These are phyloP conservation scores for Diglossa cyanea DNA, from an alignment of 2,797 vertebrate species.

Conservation along the genomic window DNA sequence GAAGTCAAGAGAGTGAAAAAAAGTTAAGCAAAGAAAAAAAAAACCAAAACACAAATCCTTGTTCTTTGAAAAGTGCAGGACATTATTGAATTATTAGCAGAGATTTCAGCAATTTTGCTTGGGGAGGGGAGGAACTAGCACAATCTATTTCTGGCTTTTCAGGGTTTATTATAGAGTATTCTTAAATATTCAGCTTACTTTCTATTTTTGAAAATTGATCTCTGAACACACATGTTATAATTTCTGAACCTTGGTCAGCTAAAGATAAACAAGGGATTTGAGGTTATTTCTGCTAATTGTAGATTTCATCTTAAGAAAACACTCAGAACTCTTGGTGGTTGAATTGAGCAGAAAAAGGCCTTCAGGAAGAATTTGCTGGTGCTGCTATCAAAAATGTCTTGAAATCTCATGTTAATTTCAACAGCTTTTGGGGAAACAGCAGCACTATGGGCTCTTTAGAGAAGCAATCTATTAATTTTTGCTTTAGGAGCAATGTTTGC, in stretches of 20 bases:
- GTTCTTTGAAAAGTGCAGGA: neutral
- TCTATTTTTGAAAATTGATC: neutral
- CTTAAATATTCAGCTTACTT: neutral
- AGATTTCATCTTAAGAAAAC: neutral
- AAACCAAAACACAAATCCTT: neutral
- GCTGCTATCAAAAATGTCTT: neutral
- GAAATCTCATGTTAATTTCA: neutral
- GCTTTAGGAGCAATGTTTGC: neutral
- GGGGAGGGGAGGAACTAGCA: rapidly evolving
- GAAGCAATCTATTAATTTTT: neutral
- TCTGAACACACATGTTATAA: neutral
- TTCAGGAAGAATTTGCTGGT: neutral
- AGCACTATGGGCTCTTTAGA: neutral
- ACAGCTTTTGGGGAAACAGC: neutral
- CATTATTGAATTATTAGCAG: neutral
- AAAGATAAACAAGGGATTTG: neutral
- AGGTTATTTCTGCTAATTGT: neutral
- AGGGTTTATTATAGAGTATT: neutral
- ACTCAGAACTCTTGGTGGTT: neutral
- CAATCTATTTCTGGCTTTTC: neutral
- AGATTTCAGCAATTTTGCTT: neutral
- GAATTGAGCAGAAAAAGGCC: neutral
- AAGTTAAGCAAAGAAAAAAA: neutral
- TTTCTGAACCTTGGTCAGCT: neutral
- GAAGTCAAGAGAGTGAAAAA: neutral